A percentile compares a stretch with the other conserved stretches of the same genome.
Evolutionary conservation across 2,888 invertebrate species (phyloP).

Genomic region (Cremastinae sp.): DNA sequence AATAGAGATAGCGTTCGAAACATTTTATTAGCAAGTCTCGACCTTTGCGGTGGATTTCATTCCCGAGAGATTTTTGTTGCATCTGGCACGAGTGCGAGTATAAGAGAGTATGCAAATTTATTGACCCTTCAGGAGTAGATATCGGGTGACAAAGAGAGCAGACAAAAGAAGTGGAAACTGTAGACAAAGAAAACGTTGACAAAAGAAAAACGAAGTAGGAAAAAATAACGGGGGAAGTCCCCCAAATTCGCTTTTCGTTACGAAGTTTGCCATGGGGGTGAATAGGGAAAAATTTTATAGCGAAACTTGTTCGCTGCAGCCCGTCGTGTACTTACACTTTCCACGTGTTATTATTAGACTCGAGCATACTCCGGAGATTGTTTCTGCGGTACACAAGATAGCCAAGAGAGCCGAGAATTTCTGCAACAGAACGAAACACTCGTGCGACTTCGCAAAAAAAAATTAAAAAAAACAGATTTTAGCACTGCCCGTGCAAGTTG

Average conservation of each 20-base stretch:
- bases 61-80: background rate
- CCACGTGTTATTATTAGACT: constrained; percentile 50
- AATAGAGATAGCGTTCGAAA: background rate
- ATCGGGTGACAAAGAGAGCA: constrained; percentile 15
- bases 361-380: constrained; percentile 48
- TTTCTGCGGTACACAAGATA: constrained; percentile 44
- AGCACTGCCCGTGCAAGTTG: no score
- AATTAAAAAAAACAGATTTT: no score
- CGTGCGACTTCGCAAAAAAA: no score
- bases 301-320: constrained; percentile 58
- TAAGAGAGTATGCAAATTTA: constrained; percentile 1
- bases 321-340: constrained; percentile 27
- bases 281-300: constrained; percentile 70
- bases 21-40: background rate
- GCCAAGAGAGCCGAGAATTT: constrained; percentile 18
- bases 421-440: constrained; percentile 6
- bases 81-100: background rate
- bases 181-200: constrained; percentile 4
- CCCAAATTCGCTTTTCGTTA: constrained; percentile 48
- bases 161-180: constrained; percentile 11
- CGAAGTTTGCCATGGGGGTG: constrained; percentile 49
- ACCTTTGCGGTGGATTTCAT: constrained; percentile 3
- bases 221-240: constrained; percentile 48
- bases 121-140: constrained; percentile 29
- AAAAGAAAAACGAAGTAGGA: constrained; percentile 24